Conservation (phyloP, 2,888 invertebrate species). For the Zeuzera pyrina region DNA sequence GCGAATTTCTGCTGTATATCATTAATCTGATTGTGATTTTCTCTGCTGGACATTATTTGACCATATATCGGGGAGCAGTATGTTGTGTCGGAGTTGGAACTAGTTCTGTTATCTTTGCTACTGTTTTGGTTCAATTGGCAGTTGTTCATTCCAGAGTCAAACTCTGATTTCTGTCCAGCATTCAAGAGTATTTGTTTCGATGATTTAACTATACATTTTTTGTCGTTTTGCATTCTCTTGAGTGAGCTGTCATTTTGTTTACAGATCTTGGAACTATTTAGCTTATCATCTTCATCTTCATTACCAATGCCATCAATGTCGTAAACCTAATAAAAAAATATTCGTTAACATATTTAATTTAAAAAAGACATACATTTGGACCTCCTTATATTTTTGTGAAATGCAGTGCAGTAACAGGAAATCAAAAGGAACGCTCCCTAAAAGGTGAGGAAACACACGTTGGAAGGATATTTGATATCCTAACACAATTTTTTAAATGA, state of each 20-base stretch:
- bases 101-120: conserved; percentile 36
- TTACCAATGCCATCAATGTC: conserved; percentile 62
- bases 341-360: no score
- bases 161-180: conserved; percentile 64
- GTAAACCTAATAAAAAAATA: no score
- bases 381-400: no score
- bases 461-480: no score
- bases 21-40: conserved; percentile 64
- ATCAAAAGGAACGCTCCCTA: no score
- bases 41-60: conserved; percentile 60
- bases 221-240: conserved; percentile 28
- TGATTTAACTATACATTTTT: conserved; percentile 51
- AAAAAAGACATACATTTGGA: no score
- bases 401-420: no score
- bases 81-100: conserved; percentile 46
- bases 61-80: conserved; percentile 66
- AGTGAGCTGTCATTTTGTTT: conserved; percentile 33
- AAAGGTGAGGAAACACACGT: no score
- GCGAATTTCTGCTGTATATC: conserved; percentile 62
- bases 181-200: conserved; percentile 64
- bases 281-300: conserved; percentile 50
- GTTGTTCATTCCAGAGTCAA: conserved; percentile 67
- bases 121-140: conserved; percentile 50
- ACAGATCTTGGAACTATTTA: conserved; percentile 22
- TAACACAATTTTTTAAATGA: no score